Evolutionary conservation across 2,797 vertebrate genomes (phyloP).

Genomic region (Scarus forsteni): DNA sequence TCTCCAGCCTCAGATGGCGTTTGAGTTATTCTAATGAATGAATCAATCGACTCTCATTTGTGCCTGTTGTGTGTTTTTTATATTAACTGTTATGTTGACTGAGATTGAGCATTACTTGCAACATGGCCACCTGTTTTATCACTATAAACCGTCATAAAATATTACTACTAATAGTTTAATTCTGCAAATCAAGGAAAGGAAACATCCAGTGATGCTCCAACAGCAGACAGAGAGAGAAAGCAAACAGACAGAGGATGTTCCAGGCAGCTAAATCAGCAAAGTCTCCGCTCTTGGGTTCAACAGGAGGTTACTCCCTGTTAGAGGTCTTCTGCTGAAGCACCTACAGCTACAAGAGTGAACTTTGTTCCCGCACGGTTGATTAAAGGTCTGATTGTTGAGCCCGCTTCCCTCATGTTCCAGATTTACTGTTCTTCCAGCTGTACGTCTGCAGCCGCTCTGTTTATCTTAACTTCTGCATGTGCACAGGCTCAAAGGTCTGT

Average conservation of each 20-base stretch:
- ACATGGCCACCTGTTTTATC: too few species aligned
- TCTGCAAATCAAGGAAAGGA: too few species aligned
- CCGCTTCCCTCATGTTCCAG: not conserved
- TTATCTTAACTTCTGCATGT: not conserved
- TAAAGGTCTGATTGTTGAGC: not conserved
- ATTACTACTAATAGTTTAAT: too few species aligned
- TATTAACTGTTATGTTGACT: not conserved
- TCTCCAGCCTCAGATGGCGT: slow-evolving; percentile 3
- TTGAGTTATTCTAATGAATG: not conserved
- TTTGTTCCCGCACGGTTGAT: not conserved
- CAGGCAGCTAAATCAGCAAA: too few species aligned
- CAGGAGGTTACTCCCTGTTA: not conserved
- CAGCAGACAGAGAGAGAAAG: too few species aligned
- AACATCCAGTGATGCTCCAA: too few species aligned
- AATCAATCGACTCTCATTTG: slow-evolving; percentile 1
- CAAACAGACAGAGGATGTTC: too few species aligned
- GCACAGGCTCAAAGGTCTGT: not conserved
- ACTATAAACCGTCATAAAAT: too few species aligned
- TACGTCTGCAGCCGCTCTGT: not conserved
- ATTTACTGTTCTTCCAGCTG: not conserved
- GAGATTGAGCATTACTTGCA: not conserved
- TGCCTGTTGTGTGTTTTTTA: not conserved
- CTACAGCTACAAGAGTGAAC: not conserved
- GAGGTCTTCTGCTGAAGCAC: not conserved
- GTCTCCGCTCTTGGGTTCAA: too few species aligned